Evolutionary conservation across 2,888 invertebrate species (phyloP).

Genomic region (Acanthosepion lycidas): DNA sequence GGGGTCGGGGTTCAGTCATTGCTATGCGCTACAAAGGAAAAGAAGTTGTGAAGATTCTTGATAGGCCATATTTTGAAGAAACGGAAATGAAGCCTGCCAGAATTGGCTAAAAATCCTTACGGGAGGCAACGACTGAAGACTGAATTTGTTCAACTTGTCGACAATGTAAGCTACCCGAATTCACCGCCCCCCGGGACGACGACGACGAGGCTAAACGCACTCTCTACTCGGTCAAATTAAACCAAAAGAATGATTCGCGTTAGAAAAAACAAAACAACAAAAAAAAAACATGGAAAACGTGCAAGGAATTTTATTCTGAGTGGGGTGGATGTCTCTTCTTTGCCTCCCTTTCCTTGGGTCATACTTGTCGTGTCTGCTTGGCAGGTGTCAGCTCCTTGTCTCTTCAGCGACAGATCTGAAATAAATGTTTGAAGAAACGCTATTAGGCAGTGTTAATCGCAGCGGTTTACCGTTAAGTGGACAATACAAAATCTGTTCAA

Average conservation of each 20-base stretch:
- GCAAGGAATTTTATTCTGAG: background rate
- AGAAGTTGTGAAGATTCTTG: no score
- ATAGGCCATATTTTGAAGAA: no score
- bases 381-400: constrained; percentile 33
- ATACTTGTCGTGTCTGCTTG: background rate
- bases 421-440: constrained; percentile 33
- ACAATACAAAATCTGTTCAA: background rate
- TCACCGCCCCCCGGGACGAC: no score
- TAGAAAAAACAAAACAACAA: background rate
- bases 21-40: no score
- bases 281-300: background rate
- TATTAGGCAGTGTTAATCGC: background rate
- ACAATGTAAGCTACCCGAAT: background rate
- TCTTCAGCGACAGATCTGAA: background rate
- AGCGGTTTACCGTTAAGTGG: background rate
- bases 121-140: no score
- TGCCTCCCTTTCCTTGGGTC: background rate
- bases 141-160: no score
- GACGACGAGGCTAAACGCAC: background rate
- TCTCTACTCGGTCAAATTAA: background rate
- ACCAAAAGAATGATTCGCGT: background rate
- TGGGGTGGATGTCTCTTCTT: background rate
- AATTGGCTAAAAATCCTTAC: no score
- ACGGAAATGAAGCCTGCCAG: no score
- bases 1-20: no score